Evolutionary conservation across 2,113 vertebrate genomes (phyloP).

Genomic region (Jaculus jaculus): DNA sequence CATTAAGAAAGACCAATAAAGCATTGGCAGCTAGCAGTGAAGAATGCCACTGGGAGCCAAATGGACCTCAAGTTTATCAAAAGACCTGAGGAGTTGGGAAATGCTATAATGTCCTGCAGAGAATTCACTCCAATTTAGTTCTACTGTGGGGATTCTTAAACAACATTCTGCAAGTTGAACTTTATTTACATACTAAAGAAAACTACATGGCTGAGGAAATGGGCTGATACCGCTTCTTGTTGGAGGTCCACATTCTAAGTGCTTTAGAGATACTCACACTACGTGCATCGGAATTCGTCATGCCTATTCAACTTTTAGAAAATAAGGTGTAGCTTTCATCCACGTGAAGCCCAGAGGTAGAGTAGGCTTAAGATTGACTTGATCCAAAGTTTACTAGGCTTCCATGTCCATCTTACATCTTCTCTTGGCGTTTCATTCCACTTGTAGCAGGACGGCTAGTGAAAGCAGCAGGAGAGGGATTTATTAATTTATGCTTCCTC

Average conservation of each 20-base stretch:
- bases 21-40: background rate
- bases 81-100: background rate
- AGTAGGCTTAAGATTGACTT: background rate
- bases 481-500: background rate
- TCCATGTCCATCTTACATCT: background rate
- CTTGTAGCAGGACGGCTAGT: background rate
- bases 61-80: background rate
- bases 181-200: background rate
- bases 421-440: background rate
- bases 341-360: background rate
- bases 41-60: background rate
- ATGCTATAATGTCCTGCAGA: background rate
- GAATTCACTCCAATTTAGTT: background rate
- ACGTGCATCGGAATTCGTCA: background rate
- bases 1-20: background rate
- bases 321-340: background rate
- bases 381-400: background rate
- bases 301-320: background rate
- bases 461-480: background rate
- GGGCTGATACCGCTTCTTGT: background rate
- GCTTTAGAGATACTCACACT: background rate
- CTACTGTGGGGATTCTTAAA: background rate
- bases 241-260: background rate
- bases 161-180: constrained; percentile 10
- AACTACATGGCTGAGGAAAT: background rate